phyloP scores from a whole-genome alignment of 2,113 vertebrate genomes.

The Muntiacus muntjak region DNA sequence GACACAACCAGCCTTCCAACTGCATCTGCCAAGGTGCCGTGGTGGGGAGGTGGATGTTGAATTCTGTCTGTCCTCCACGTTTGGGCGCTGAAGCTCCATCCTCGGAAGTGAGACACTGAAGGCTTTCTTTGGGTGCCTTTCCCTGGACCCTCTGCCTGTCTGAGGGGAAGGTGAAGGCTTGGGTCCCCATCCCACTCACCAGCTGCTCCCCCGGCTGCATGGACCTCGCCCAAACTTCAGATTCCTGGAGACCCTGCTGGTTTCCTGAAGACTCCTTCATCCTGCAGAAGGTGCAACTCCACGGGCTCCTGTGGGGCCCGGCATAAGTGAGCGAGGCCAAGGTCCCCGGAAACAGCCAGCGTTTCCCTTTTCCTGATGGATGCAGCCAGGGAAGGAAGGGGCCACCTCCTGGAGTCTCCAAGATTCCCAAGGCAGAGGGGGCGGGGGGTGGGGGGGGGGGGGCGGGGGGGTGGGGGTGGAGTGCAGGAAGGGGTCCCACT shows the following conservation, averaged over 20 bases:
- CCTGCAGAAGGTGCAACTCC: conserved; percentile 64
- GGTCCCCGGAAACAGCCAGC: background rate
- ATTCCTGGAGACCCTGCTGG: background rate
- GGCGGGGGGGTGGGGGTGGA: background rate
- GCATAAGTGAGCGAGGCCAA: background rate
- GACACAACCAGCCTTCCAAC: background rate
- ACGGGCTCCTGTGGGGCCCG: background rate
- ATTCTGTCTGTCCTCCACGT: background rate
- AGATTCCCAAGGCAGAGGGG: background rate
- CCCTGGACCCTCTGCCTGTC: too few relatives aligned
- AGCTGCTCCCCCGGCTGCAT: conserved; percentile 16
- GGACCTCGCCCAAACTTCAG: background rate
- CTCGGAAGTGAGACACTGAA: background rate
- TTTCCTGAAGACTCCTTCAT: background rate
- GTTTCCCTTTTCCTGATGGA: accelerated
- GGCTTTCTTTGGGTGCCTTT: background rate
- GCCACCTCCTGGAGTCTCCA: background rate
- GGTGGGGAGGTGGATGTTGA: background rate
- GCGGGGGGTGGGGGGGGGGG: background rate
- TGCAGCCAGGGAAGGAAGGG: background rate
- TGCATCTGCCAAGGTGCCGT: accelerated
- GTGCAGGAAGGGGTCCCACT: background rate
- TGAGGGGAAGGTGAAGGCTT: background rate
- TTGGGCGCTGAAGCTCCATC: background rate
- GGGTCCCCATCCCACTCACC: background rate